Evolutionary conservation across 2,797 vertebrate genomes (phyloP).

Genomic region (Pipistrellus pygmaeus): DNA sequence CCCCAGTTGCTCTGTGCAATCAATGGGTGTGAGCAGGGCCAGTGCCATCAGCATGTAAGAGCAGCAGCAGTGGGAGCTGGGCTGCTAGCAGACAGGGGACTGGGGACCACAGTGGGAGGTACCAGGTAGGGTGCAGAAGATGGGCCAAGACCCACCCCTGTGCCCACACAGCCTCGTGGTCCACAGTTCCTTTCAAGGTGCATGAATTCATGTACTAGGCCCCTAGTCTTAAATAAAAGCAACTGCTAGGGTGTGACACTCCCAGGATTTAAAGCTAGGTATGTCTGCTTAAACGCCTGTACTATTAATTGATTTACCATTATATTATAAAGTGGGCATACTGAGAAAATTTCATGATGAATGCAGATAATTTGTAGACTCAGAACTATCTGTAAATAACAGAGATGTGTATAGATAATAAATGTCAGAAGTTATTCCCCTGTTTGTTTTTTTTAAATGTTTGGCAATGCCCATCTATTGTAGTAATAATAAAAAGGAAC

Average conservation of each 20-base stretch:
- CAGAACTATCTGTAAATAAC: neutral
- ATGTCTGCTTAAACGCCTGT: neutral
- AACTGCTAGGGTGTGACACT: neutral
- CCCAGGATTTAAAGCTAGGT: neutral
- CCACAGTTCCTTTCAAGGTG: no score
- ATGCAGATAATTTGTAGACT: neutral
- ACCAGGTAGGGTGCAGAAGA: no score
- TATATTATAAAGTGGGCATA: no score
- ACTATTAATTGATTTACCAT: neutral
- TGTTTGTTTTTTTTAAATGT: neutral
- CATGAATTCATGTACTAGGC: no score
- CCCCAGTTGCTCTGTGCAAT: no score
- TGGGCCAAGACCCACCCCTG: no score
- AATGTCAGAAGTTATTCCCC: neutral
- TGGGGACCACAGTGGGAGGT: no score
- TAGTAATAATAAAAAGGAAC: neutral
- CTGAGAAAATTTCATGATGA: neutral
- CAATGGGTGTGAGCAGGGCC: no score
- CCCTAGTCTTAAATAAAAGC: neutral
- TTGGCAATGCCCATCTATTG: constrained; percentile 13
- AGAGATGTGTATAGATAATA: neutral
- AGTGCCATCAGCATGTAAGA: no score
- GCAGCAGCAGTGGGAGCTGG: no score
- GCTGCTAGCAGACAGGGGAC: no score
- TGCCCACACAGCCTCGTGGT: no score